Base-by-base conservation (phyloP, 2,888 invertebrate genomes). In the Oxycera nigricornis region DNA sequence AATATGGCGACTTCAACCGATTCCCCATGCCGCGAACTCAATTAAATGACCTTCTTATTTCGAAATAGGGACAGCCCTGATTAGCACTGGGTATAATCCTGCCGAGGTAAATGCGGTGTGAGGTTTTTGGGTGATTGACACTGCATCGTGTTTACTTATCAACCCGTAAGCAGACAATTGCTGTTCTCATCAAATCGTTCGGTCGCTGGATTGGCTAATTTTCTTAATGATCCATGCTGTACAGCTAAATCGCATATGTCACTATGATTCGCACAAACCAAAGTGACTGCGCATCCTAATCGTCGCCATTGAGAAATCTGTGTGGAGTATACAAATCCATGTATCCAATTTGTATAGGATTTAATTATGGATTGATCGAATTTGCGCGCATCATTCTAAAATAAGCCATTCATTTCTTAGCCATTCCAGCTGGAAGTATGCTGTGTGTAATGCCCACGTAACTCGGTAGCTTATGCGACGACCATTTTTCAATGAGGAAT, bases 311-410 rank as follows among this genome's bases (percentile, higher is more conserved):
- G 39, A 14, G 7, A 39, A 9, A 7, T 17, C 9, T 50, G 17
- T 22, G 22, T 22, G 20, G 22, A 9, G 24, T 22, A 35, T 46
- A 39, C 20, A 22, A 67, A 67, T 67, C 67, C 67, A n/a, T 41
- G 26, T 39, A 14, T 67, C 26, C 9, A 41, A 67, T 67, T 67
- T 67, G 28, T 67, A 67, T 67, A 67, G 67, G 39, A 46, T 67
- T 67, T 67, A 67, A 67, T 67, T 67, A 67, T 41, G 26, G 22
- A 41, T 67, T 67, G 67, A 67, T 62, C 26, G 46, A 39, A 41
- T 41, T 26, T 67, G 67, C 26, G 67, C 67, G 67, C 41, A 67
- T 41, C 67, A 41, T 41, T 59, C 26, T 59, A 28, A 59, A 59
- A 59, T 39, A 39, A 67, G 22, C 67, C 22, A 62, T n/a, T n/a